Evolutionary conservation across 2,888 invertebrate genomes (phyloP).

Genomic region (Crocallis elinguaria): DNA sequence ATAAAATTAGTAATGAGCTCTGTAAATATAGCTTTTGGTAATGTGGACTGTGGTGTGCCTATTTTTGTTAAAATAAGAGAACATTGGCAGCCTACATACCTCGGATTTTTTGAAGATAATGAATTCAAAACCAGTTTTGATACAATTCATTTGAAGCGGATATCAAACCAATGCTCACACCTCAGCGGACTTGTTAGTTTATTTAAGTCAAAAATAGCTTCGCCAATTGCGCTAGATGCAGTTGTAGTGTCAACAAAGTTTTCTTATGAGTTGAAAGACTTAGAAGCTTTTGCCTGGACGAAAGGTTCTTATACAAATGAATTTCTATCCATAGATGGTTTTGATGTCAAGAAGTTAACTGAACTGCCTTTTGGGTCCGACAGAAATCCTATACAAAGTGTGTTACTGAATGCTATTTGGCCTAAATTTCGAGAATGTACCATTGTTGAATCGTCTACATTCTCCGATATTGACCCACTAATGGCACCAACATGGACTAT

Average conservation of each 20-base stretch:
- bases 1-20: slow-evolving; percentile 93
- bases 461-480: slow-evolving; percentile 94
- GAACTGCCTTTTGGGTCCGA: slow-evolving; percentile 93
- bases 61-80: slow-evolving; percentile 94
- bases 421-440: slow-evolving; percentile 93
- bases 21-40: slow-evolving; percentile 91
- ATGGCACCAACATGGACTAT: slow-evolving; percentile 92
- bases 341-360: slow-evolving; percentile 75
- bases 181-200: slow-evolving; percentile 92
- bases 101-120: slow-evolving; percentile 92
- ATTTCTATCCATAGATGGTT: slow-evolving; percentile 77
- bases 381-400: slow-evolving; percentile 91
- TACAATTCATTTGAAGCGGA: slow-evolving; percentile 93
- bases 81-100: slow-evolving; percentile 91
- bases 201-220: slow-evolving; percentile 95
- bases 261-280: slow-evolving; percentile 88
- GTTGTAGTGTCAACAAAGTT: slow-evolving; percentile 90
- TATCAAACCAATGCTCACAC: slow-evolving; percentile 92
- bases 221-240: slow-evolving; percentile 85
- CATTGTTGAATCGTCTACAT: slow-evolving; percentile 94
- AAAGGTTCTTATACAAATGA: slow-evolving; percentile 78
- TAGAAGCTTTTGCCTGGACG: slow-evolving; percentile 86
- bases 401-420: slow-evolving; percentile 93
- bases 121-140: slow-evolving; percentile 94
- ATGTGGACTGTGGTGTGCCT: slow-evolving; percentile 92